Conservation (phyloP, 1,140 invertebrate genomes). For the Apis mellifera region Amel_HAv3.1 CM009943.2:5367501-5368000, state of each 20-base stretch:
- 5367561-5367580: slow-evolving; percentile 61
- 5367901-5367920: slow-evolving; percentile 34
- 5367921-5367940: slow-evolving; percentile 46
- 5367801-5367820: slow-evolving; percentile 41
- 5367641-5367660: slow-evolving; percentile 35
- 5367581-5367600: slow-evolving; percentile 47
- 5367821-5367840: slow-evolving; percentile 14
- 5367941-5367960: no score
- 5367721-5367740: not conserved
- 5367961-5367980: slow-evolving; percentile 30
- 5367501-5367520: slow-evolving; percentile 18
- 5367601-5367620: slow-evolving; percentile 11
- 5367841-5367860: not conserved
- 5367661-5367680: slow-evolving; percentile 57
- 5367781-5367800: slow-evolving; percentile 63
- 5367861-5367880: slow-evolving; percentile 57
- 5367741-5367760: slow-evolving; percentile 62
- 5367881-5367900: slow-evolving; percentile 59
- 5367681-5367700: slow-evolving; percentile 70
- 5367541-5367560: slow-evolving; percentile 48
- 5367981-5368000: slow-evolving; percentile 44
- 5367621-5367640: not conserved
- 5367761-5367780: slow-evolving; percentile 70
- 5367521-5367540: slow-evolving; percentile 19
- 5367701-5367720: slow-evolving; percentile 66